Conservation (phyloP, 2,113 vertebrate species). For the Microcebus lehilahytsara region DNA sequence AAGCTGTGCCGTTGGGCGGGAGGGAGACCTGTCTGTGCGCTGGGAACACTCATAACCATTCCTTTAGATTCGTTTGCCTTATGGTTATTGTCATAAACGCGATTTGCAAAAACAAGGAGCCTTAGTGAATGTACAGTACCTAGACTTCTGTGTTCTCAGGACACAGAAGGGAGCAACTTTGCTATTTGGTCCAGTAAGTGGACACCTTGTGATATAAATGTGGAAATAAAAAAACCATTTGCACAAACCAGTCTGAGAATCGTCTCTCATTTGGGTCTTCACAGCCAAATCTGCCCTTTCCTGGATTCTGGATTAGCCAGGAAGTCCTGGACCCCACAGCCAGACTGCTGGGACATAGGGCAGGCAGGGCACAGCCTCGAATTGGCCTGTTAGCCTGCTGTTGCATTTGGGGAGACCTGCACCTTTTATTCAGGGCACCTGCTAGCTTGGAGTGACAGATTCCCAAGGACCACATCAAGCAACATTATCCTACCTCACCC, state of each 20-base stretch:
- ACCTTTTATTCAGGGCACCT: not conserved
- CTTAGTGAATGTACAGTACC: conserved; percentile 94
- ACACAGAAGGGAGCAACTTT: conserved; percentile 93
- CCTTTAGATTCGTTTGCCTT: conserved; percentile 97
- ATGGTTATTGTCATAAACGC: conserved; percentile 90
- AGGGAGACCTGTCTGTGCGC: conserved; percentile 89
- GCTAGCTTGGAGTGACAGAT: not conserved
- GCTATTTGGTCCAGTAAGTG: conserved; percentile 94
- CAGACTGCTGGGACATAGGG: too few relatives aligned
- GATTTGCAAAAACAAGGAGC: conserved; percentile 92
- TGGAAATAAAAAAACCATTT: conserved; percentile 91
- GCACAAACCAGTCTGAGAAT: conserved; percentile 83
- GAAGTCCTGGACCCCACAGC: not conserved
- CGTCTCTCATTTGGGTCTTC: conserved; percentile 55
- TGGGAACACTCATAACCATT: conserved; percentile 95
- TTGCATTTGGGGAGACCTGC: not conserved
- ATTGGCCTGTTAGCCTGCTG: not conserved
- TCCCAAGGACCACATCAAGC: not conserved
- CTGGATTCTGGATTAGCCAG: not conserved
- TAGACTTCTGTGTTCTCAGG: conserved; percentile 91
- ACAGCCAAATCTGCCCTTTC: not conserved
- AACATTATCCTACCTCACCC: not conserved
- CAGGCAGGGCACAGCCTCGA: not conserved
- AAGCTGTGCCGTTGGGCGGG: conserved; percentile 86
- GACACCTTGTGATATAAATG: conserved; percentile 96